Conservation (phyloP, 2,113 vertebrate species). For the Tinamus guttatus region DNA sequence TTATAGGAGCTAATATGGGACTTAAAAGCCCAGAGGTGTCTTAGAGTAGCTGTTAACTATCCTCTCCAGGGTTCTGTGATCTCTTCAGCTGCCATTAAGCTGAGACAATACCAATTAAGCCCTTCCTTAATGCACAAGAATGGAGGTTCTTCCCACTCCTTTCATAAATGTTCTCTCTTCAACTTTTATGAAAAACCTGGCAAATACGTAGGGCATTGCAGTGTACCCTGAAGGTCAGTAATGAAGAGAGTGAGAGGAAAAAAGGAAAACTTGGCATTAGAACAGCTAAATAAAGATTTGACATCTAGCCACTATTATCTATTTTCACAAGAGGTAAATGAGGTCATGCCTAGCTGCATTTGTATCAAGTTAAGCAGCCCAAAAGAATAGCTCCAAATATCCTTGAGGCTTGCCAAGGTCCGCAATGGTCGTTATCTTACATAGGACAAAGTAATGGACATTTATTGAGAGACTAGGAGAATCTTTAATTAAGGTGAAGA, state of each 20-base stretch:
- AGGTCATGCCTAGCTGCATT: constrained; percentile 36
- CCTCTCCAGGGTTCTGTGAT: not conserved
- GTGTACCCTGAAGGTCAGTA: constrained; percentile 36
- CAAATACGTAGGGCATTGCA: not conserved
- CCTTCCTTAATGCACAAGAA: not conserved
- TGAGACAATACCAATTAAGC: not conserved
- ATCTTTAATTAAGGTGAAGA: constrained; percentile 51
- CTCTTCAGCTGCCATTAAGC: not conserved
- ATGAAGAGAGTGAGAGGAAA: not conserved
- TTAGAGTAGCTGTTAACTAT: not conserved
- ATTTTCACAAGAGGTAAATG: constrained; percentile 52
- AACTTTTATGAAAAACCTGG: not conserved
- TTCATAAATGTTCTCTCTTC: not conserved
- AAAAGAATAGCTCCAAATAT: constrained; percentile 44
- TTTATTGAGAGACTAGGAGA: constrained; percentile 21
- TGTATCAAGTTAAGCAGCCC: constrained; percentile 45
- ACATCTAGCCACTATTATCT: constrained; percentile 39
- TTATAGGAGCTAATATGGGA: not conserved
- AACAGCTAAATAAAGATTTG: constrained; percentile 11
- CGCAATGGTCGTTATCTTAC: constrained; percentile 49
- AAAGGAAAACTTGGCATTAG: not conserved
- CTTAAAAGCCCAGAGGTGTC: not conserved
- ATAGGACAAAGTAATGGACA: constrained; percentile 47
- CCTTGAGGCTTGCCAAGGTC: constrained; percentile 50
- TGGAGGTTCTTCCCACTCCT: not conserved